These are phyloP conservation scores for Grammomys surdaster DNA, from an alignment of 2,113 vertebrate species.

Conservation along the genomic window DNA sequence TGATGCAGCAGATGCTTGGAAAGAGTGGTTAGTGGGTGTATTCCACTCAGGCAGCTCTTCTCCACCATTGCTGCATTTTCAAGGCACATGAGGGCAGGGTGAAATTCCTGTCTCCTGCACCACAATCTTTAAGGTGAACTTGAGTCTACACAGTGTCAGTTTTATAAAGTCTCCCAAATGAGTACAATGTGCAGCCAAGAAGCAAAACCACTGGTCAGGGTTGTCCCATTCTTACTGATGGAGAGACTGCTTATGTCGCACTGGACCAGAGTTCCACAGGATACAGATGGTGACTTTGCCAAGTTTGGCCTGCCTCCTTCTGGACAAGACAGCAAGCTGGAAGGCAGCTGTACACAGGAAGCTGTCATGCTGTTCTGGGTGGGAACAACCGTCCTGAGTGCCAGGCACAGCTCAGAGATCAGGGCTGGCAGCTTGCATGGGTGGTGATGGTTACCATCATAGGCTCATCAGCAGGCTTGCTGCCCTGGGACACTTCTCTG, in stretches of 20 bases:
- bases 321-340: background rate
- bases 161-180: slow-evolving; percentile 5
- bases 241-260: background rate
- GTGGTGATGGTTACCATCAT: background rate
- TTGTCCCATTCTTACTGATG: background rate
- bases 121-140: background rate
- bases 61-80: background rate
- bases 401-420: background rate
- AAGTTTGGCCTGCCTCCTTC: background rate
- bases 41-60: background rate
- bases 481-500: background rate
- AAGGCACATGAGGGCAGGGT: background rate
- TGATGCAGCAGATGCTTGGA: background rate
- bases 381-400: background rate
- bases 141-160: background rate
- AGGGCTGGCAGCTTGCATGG: background rate
- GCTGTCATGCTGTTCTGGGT: background rate
- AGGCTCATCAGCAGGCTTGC: background rate
- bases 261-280: background rate
- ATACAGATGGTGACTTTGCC: background rate
- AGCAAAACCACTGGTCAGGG: background rate
- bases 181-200: background rate
- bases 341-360: background rate
- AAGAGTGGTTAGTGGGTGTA: background rate
- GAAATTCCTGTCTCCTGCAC: background rate